phyloP scores from a whole-genome alignment of 2,113 vertebrate genomes.

The Hippoglossus stenolepis region DNA sequence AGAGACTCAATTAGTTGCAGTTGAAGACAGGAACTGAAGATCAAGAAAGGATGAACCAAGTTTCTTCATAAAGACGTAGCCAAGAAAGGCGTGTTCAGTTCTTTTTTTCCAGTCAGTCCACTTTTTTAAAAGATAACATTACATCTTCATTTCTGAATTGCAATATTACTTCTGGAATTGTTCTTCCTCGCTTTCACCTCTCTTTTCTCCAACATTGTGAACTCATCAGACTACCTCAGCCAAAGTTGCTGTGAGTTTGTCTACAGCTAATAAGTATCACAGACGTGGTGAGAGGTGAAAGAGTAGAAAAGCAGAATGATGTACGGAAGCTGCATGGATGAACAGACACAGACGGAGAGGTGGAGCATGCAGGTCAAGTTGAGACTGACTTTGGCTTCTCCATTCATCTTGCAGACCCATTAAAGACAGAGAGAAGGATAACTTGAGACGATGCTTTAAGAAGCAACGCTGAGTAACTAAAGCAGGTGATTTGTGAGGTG shows the following conservation, averaged over 20 bases:
- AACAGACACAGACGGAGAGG: conserved; percentile 19
- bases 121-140: too few relatives aligned
- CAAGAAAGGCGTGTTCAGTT: not conserved
- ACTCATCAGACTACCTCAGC: not conserved
- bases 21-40: not conserved
- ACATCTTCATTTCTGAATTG: too few relatives aligned
- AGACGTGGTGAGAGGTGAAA: conserved; percentile 46
- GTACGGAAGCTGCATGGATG: conserved; percentile 37
- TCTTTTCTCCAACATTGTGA: not conserved
- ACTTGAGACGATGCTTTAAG: not conserved
- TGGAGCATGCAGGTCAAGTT: conserved; percentile 55
- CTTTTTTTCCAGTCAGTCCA: too few relatives aligned
- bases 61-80: too few relatives aligned
- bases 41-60: too few relatives aligned
- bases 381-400: conserved; percentile 54
- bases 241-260: conserved; percentile 26
- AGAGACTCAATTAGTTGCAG: not conserved
- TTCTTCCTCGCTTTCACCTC: not conserved
- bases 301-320: conserved; percentile 71
- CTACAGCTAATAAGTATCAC: conserved; percentile 63
- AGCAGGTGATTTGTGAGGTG: too few relatives aligned
- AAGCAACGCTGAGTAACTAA: not conserved
- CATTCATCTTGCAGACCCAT: conserved; percentile 52
- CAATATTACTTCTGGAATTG: not conserved
- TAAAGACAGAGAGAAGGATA: conserved; percentile 14